A percentile compares a stretch with the other conserved stretches of the same genome.
Conservation (phyloP, 1,140 invertebrate genomes). For the Meloidogyne hapla region DNA sequence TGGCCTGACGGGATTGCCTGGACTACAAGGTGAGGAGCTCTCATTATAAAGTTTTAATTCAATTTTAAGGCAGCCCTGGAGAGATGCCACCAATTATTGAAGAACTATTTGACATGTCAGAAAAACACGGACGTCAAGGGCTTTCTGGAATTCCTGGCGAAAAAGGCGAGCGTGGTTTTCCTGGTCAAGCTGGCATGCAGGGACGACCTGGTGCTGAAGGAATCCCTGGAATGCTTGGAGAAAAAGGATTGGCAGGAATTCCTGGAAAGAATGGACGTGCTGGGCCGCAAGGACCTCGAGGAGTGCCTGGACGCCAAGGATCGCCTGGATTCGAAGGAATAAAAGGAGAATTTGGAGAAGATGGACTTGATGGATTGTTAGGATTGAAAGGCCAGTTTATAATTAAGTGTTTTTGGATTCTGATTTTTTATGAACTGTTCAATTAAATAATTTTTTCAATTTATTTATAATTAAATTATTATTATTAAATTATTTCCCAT, state of each 20-base stretch:
- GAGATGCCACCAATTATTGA: neutral
- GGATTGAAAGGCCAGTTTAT: conserved; percentile 39
- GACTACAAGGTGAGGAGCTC: conserved; percentile 1
- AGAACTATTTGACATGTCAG: conserved; percentile 31
- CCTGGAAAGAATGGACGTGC: conserved; percentile 55
- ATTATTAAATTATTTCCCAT: too few species aligned
- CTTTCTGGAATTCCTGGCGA: conserved; percentile 27
- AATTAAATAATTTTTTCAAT: too few species aligned
- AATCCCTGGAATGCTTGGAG: conserved; percentile 31
- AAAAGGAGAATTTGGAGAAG: conserved; percentile 63
- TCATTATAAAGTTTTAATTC: neutral
- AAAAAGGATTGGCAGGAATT: conserved; percentile 35
- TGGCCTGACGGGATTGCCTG: conserved; percentile 30
- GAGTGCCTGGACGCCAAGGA: conserved; percentile 36
- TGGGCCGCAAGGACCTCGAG: conserved; percentile 33
- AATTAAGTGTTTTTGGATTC: too few species aligned
- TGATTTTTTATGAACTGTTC: too few species aligned
- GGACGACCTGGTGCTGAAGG: conserved; percentile 33
- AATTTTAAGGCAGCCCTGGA: conserved; percentile 15
- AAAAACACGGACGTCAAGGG: conserved; percentile 48
- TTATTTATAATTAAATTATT: too few species aligned
- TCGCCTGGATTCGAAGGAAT: conserved; percentile 42
- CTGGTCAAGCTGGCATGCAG: conserved; percentile 30
- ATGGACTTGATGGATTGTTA: conserved; percentile 42
- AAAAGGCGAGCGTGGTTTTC: conserved; percentile 24